Conservation (phyloP, 2,888 invertebrate genomes). For the Tetheella fluctuosa region DNA sequence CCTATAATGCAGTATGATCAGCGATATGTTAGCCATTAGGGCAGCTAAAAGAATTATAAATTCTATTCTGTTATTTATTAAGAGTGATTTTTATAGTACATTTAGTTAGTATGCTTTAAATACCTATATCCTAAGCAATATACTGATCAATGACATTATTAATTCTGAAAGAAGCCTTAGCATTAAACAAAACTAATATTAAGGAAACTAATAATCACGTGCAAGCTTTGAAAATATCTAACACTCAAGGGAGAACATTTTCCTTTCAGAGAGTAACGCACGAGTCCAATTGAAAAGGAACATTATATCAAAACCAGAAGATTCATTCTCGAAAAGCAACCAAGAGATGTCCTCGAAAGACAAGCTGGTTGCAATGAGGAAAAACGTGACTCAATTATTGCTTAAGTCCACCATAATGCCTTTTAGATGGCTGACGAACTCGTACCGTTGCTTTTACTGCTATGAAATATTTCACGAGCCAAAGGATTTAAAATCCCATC, state of each 20-base stretch:
- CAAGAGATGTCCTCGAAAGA: constrained; percentile 22
- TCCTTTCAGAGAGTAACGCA: constrained; percentile 33
- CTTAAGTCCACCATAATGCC: constrained; percentile 47
- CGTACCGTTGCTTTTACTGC: constrained; percentile 50
- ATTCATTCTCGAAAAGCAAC: constrained; percentile 6
- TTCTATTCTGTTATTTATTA: background rate
- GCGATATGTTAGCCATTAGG: constrained; percentile 49
- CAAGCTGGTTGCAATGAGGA: constrained; percentile 37
- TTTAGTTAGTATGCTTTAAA: constrained; percentile 1
- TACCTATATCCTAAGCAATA: background rate
- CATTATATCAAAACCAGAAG: background rate
- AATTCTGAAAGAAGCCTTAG: background rate
- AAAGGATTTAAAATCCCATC: constrained; percentile 39
- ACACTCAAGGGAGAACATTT: constrained; percentile 33
- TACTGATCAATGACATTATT: background rate
- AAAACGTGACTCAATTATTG: constrained; percentile 46
- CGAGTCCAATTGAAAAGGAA: background rate
- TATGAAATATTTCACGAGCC: constrained; percentile 43
- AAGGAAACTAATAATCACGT: background rate
- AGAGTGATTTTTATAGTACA: background rate
- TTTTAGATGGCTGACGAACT: constrained; percentile 46
- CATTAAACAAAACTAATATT: background rate
- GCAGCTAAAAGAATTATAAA: background rate
- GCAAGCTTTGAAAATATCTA: constrained; percentile 15
- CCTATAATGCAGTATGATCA: constrained; percentile 52